A percentile compares a stretch with the other conserved stretches of the same genome.
phyloP scores from a whole-genome alignment of 35 echinoderm and acorn worm species.

The Diadema setosum region DNA sequence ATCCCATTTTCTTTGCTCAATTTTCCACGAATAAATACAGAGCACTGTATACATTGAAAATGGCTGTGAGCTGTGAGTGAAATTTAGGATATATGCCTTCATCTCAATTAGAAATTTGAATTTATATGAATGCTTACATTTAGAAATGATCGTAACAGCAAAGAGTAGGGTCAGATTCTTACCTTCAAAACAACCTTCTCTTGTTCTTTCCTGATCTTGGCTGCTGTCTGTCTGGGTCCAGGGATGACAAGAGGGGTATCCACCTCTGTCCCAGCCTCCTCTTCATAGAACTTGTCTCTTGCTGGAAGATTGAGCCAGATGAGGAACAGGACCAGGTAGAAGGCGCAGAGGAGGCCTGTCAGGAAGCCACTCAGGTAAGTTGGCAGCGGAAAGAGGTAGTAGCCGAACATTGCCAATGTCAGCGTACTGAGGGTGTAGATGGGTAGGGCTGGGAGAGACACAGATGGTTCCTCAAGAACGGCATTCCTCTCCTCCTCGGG shows the following conservation, averaged over 20 bases:
- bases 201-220: slow-evolving; percentile 81
- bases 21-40: too few relatives aligned
- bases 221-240: slow-evolving; percentile 41
- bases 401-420: slow-evolving; percentile 43
- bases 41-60: too few relatives aligned
- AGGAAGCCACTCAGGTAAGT: slow-evolving; percentile 55
- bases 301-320: slow-evolving; percentile 67
- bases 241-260: slow-evolving; percentile 57
- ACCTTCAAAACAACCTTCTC: slow-evolving; percentile 58
- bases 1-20: too few relatives aligned
- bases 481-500: not conserved
- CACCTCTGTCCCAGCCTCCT: not conserved
- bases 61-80: too few relatives aligned
- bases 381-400: slow-evolving; percentile 67
- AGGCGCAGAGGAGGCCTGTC: slow-evolving; percentile 59
- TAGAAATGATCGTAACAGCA: too few relatives aligned
- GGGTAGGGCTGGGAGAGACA: not conserved
- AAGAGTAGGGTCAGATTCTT: too few relatives aligned
- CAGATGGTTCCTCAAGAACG: not conserved
- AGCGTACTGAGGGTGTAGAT: slow-evolving; percentile 9
- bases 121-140: too few relatives aligned
- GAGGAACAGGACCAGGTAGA: slow-evolving; percentile 55
- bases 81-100: too few relatives aligned
- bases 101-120: too few relatives aligned
- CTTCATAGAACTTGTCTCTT: not conserved